Evolutionary conservation across 2,797 vertebrate species (phyloP).

Genomic region (Pangasius mekongensis): DNA sequence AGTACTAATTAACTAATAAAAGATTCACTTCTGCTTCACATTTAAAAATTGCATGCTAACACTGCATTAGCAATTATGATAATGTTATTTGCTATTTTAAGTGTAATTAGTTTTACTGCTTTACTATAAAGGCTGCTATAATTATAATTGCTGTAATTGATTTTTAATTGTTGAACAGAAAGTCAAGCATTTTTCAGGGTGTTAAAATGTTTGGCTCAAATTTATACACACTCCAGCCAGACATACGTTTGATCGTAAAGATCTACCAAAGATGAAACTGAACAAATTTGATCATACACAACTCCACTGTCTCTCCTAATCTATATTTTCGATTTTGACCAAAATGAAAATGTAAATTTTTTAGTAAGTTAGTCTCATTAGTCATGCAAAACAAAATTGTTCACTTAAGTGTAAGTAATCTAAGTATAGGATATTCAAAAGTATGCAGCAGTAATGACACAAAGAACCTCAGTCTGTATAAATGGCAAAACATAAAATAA

Average conservation of each 20-base stretch:
- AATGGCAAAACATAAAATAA: neutral
- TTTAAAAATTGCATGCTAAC: neutral
- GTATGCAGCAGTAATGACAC: neutral
- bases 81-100: neutral
- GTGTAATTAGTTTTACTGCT: neutral
- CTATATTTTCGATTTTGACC: neutral
- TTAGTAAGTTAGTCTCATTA: neutral
- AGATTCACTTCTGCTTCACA: neutral
- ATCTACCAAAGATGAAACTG: neutral
- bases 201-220: neutral
- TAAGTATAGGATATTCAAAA: neutral
- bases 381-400: neutral
- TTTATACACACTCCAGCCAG: neutral
- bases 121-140: neutral
- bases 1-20: neutral
- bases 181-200: neutral
- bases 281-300: neutral
- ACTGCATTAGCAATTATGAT: neutral
- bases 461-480: neutral
- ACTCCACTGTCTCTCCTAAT: neutral
- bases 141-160: neutral
- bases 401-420: neutral
- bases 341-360: neutral
- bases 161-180: neutral
- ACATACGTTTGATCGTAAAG: neutral